Percentiles rank a stretch among this genome's conserved stretches.
phyloP scores from a whole-genome alignment of 2,797 vertebrate genomes.

The Rhinophrynus dorsalis region DNA sequence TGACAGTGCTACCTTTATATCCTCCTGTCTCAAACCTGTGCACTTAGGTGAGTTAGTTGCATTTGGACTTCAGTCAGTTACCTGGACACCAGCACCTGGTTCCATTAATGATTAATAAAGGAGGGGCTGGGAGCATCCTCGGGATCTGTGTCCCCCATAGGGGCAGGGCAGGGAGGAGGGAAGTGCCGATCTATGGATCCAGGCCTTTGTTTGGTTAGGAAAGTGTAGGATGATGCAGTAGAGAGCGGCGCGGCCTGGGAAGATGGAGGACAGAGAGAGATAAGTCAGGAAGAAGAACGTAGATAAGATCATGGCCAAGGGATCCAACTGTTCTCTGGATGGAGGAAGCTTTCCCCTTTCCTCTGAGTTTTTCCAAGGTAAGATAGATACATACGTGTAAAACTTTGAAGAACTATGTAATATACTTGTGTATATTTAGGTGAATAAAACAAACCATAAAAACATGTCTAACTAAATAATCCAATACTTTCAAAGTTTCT shows the following conservation, averaged over 20 bases:
- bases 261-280: not conserved
- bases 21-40: no score
- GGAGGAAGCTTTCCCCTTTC: slow-evolving; percentile 72
- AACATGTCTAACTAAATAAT: no score
- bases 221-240: slow-evolving; percentile 5
- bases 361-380: slow-evolving; percentile 72
- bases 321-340: slow-evolving; percentile 70
- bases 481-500: no score
- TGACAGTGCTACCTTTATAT: no score
- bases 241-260: not conserved
- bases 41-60: not conserved
- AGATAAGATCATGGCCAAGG: slow-evolving; percentile 51
- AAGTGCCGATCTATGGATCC: not conserved
- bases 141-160: not conserved
- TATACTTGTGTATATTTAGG: no score
- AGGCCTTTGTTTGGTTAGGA: no score
- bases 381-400: no score
- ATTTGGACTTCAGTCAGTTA: slow-evolving; percentile 43
- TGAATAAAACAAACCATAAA: no score
- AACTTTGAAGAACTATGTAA: no score
- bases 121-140: slow-evolving; percentile 20
- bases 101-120: slow-evolving; percentile 42
- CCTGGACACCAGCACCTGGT: slow-evolving; percentile 7
- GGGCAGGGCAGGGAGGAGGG: not conserved
- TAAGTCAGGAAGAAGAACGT: not conserved